These are phyloP conservation scores for Cantharis rustica DNA, from an alignment of 2,888 invertebrate species.

Conservation along the genomic window DNA sequence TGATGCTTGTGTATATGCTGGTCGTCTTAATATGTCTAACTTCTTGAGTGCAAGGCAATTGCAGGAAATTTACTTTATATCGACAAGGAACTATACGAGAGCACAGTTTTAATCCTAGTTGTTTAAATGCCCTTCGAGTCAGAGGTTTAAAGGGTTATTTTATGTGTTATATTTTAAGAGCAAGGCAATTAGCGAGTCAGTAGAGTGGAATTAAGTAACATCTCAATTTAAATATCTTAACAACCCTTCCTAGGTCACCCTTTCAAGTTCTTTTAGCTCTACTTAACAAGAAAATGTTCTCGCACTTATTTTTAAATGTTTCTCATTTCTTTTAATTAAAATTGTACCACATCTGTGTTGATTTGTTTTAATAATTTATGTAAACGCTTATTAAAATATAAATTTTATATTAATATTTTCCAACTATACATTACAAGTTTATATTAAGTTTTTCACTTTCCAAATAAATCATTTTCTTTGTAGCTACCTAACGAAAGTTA, in stretches of 20 bases:
- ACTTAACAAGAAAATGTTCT: conserved; percentile 32
- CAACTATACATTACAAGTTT: not conserved
- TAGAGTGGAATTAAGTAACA: conserved; percentile 56
- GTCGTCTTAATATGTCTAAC: conserved; percentile 13
- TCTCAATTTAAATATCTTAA: conserved; percentile 57
- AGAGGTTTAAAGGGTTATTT: conserved; percentile 49
- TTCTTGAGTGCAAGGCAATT: conserved; percentile 17
- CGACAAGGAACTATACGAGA: conserved; percentile 24
- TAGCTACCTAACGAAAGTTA: not conserved
- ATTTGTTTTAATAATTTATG: conserved; percentile 39
- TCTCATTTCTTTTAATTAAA: conserved; percentile 52
- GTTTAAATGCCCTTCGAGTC: conserved; percentile 35
- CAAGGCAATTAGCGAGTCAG: conserved; percentile 56
- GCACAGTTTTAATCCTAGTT: conserved; percentile 33
- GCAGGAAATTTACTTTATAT: conserved; percentile 25
- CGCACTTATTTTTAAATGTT: conserved; percentile 39
- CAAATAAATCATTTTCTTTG: not conserved
- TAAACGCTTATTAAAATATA: conserved; percentile 24
- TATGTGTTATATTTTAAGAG: conserved; percentile 53
- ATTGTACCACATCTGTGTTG: conserved; percentile 50
- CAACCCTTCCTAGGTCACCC: conserved; percentile 42
- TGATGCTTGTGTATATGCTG: conserved; percentile 7
- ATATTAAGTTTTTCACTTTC: not conserved
- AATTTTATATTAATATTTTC: conserved; percentile 7
- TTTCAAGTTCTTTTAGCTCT: conserved; percentile 33